Base-by-base conservation (phyloP, 2,797 vertebrate species). In the Sebastes umbrosus region DNA sequence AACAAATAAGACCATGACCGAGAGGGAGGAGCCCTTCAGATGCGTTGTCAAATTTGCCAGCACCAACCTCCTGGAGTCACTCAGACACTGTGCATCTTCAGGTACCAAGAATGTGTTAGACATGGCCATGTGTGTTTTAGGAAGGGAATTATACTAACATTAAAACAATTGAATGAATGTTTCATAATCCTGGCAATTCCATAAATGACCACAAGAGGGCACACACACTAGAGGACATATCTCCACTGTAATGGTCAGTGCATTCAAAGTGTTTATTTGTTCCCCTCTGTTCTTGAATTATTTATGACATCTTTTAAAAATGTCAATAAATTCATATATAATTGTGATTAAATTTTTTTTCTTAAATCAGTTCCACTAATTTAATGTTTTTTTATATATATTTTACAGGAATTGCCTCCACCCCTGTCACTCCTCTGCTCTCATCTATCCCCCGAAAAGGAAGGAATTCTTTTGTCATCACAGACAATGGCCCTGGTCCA, bases 391-490 rank as follows among this genome's bases (percentile, higher is more conserved):
- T 14, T 1, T 50, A 82, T 74, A 54, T 75, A 2, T 78, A 9
- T 82, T 89, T 80, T 90, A 68, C 87, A 99, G 98, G 98, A 81
- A 94, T 99, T 87, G 95, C 96, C 77, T 97, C 98, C 73, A 96
- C 95, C n/a, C 97, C 98, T 2, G 94, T 98, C 70, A 97, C 97
- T 73, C 96, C 96, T 24, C 92, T 99, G 72, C 95, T 99, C 57
- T 97, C 97, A 4, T 97, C 97, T 60, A 98, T 99, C 93, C 94
- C 96, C 25, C 94, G 93, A 6, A 98, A 96, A 94, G 96, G 96
- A 87, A 97, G 95, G 86, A 99, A 99, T 93, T 95, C 96, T 85
- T 99, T 99, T 94, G 96, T 96, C 88, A 96, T 99, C 87, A 96
- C 92, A 86, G 98, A 99, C 69, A 98, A 96, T 86, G 94, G 90